Evolutionary conservation across 2,797 vertebrate species (phyloP).

Genomic region (Lagodon rhomboides): DNA sequence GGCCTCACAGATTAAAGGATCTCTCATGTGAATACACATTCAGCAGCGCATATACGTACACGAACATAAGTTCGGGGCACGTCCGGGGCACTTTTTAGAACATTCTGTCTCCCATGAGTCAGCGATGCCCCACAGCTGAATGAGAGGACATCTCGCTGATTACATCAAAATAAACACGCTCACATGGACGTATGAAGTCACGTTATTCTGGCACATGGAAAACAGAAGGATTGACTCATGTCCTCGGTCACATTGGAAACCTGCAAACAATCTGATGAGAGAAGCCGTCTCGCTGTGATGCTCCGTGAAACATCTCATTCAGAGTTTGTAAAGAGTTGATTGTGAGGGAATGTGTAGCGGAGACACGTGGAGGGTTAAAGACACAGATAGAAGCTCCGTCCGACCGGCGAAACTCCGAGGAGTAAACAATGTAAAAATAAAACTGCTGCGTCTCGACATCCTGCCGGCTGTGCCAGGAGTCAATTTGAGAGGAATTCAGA

Average conservation of each 20-base stretch:
- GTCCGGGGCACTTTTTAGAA: slow-evolving; percentile 33
- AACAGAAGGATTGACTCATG: not conserved
- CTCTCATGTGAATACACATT: not conserved
- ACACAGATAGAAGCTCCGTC: not conserved
- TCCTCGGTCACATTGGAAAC: not conserved
- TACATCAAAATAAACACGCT: slow-evolving; percentile 34
- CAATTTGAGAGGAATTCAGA: slow-evolving; percentile 62
- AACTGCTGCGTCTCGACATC: slow-evolving; percentile 30
- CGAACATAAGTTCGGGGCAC: not conserved
- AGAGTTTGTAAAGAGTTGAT: not conserved
- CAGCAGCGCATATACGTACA: not conserved
- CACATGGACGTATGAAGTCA: slow-evolving; percentile 36
- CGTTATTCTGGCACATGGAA: slow-evolving; percentile 38
- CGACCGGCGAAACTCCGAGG: not conserved
- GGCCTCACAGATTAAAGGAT: no score
- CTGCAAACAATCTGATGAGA: not conserved
- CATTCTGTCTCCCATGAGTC: slow-evolving; percentile 52
- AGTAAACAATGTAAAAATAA: slow-evolving; percentile 42
- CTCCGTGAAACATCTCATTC: not conserved
- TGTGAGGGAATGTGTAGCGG: not conserved
- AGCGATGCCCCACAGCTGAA: slow-evolving; percentile 53
- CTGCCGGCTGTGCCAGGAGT: slow-evolving; percentile 49
- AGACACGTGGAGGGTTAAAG: not conserved
- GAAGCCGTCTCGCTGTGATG: not conserved
- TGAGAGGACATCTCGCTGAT: slow-evolving; percentile 42